Conservation (phyloP, 2,888 invertebrate genomes). For the Dilophus febrilis region DNA sequence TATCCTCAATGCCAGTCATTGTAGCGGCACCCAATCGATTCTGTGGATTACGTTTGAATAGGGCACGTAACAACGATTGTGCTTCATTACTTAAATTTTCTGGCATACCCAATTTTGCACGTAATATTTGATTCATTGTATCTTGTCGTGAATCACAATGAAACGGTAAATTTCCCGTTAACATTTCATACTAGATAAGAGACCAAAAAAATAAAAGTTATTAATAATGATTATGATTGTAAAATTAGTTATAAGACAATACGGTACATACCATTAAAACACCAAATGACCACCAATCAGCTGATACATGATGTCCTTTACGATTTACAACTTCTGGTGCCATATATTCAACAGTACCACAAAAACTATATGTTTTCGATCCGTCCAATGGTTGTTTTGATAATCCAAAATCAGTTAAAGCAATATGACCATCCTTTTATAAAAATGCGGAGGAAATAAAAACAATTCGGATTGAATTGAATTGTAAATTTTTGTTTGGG, state of each 20-base stretch:
- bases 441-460: too few species aligned
- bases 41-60: slow-evolving; percentile 93
- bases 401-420: slow-evolving; percentile 94
- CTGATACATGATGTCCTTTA: slow-evolving; percentile 93
- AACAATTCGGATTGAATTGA: too few species aligned
- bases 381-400: slow-evolving; percentile 91
- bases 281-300: slow-evolving; percentile 99
- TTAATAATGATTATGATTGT: too few species aligned
- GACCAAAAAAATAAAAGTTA: too few species aligned
- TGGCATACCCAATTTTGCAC: slow-evolving; percentile 97
- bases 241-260: too few species aligned
- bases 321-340: slow-evolving; percentile 94
- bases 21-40: slow-evolving; percentile 59
- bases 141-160: slow-evolving; percentile 91
- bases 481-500: too few species aligned
- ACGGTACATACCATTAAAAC: slow-evolving; percentile 65
- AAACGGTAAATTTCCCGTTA: slow-evolving; percentile 94
- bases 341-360: slow-evolving; percentile 79
- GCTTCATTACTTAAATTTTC: slow-evolving; percentile 91
- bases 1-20: slow-evolving; percentile 53
- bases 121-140: slow-evolving; percentile 96
- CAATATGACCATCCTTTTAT: slow-evolving; percentile 76
- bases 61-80: slow-evolving; percentile 77
- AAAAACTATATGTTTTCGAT: slow-evolving; percentile 92
- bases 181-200: slow-evolving; percentile 73